Evolutionary conservation across 2,888 invertebrate species (phyloP).

Genomic region (Melangyna quadrimaculata): DNA sequence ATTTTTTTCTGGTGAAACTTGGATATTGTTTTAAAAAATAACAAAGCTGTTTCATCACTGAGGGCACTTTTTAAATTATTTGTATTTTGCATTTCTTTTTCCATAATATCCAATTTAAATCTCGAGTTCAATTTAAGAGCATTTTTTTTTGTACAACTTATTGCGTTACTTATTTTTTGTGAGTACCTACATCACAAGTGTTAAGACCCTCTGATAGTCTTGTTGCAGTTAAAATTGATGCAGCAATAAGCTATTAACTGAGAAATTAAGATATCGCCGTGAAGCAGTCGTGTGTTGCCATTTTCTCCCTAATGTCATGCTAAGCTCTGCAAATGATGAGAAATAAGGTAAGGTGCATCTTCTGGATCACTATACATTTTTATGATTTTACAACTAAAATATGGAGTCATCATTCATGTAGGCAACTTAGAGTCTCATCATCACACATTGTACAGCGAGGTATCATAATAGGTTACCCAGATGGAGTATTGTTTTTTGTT

Average conservation of each 20-base stretch:
- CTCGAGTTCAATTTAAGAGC: neutral
- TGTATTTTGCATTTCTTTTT: neutral
- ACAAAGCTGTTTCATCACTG: no score
- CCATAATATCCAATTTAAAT: neutral
- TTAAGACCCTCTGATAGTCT: neutral
- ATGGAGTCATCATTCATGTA: conserved; percentile 56
- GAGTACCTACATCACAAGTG: neutral
- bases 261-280: conserved; percentile 38
- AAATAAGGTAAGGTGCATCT: neutral
- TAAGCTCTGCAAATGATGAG: conserved; percentile 30
- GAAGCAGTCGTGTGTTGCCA: conserved; percentile 33
- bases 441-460: neutral
- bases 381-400: conserved; percentile 49
- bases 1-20: no score
- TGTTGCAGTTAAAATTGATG: conserved; percentile 20
- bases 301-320: conserved; percentile 28
- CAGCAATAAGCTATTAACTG: conserved; percentile 44
- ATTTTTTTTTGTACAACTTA: neutral
- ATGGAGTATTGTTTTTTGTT: conserved; percentile 47
- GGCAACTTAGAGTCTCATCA: conserved; percentile 4
- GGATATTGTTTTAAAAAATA: no score
- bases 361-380: conserved; percentile 28
- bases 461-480: conserved; percentile 43
- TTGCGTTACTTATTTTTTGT: neutral
- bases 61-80: no score